These are phyloP conservation scores for Amphilophus citrinellus DNA, from an alignment of 2,113 vertebrate species.

Conservation along the genomic window DNA sequence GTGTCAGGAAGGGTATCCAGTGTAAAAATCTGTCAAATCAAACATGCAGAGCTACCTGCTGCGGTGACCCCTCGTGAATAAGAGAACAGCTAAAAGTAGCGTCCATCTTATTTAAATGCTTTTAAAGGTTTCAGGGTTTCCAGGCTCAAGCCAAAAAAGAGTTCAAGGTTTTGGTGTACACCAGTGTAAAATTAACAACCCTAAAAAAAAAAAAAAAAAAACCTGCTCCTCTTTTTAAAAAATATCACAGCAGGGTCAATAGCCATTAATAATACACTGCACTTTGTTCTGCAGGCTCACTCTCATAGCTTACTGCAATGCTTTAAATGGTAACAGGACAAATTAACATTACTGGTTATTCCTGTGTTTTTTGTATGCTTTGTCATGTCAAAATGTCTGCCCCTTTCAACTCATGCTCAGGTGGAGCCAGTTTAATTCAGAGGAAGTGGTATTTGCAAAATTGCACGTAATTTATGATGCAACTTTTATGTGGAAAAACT, in stretches of 20 bases:
- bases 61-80: neutral
- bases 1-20: too few species aligned
- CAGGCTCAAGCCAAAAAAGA: too few species aligned
- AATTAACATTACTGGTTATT: neutral
- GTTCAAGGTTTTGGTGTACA: neutral
- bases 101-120: too few species aligned
- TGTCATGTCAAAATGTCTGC: neutral
- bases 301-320: neutral
- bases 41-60: too few species aligned
- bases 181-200: neutral
- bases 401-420: neutral
- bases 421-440: neutral
- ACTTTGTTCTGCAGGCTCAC: neutral
- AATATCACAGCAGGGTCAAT: neutral
- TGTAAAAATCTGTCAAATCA: neutral
- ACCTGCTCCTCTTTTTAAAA: neutral
- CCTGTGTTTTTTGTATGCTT: neutral
- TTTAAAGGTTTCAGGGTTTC: too few species aligned
- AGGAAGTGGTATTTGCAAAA: conserved; percentile 39
- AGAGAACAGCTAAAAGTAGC: neutral
- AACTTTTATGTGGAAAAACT: neutral
- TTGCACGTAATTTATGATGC: neutral
- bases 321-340: neutral
- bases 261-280: neutral
- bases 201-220: neutral